phyloP scores from a whole-genome alignment of 1,140 invertebrate genomes.

The Bombus waltoni region DNA sequence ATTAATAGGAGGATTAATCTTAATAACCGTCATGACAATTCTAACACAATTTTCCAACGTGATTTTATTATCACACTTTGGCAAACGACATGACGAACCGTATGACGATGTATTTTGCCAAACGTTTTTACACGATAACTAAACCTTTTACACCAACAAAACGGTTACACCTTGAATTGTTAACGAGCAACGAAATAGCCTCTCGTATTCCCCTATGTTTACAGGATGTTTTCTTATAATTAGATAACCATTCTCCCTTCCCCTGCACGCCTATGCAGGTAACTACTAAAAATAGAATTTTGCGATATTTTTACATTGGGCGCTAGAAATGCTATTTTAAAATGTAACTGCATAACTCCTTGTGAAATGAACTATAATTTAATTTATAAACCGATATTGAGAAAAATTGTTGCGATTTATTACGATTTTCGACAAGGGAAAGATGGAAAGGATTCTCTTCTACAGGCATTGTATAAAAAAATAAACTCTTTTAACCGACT shows the following conservation, averaged over 20 bases:
- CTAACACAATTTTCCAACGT: not conserved
- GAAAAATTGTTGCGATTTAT: not conserved
- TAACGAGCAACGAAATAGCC: not conserved
- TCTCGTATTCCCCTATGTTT: not conserved
- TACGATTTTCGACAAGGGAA: not conserved
- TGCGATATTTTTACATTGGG: conserved; percentile 29
- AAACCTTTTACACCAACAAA: not conserved
- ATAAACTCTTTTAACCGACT: not conserved
- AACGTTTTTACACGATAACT: not conserved
- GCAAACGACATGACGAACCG: not conserved
- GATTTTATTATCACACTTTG: not conserved
- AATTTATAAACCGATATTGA: not conserved
- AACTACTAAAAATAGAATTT: conserved; percentile 30
- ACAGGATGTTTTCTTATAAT: not conserved
- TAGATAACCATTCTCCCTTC: not conserved
- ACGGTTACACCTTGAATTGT: not conserved
- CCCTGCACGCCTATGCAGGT: not conserved
- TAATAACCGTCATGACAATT: not conserved
- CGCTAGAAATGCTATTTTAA: conserved; percentile 23
- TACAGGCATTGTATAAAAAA: not conserved
- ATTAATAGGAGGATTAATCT: not conserved
- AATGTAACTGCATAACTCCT: not conserved
- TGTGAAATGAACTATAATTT: not conserved
- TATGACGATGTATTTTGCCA: not conserved
- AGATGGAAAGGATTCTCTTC: not conserved